Percentiles rank a stretch among this genome's conserved stretches.
phyloP scores from a whole-genome alignment of 2,113 vertebrate species.

The Myanophis thanlyinensis region DNA sequence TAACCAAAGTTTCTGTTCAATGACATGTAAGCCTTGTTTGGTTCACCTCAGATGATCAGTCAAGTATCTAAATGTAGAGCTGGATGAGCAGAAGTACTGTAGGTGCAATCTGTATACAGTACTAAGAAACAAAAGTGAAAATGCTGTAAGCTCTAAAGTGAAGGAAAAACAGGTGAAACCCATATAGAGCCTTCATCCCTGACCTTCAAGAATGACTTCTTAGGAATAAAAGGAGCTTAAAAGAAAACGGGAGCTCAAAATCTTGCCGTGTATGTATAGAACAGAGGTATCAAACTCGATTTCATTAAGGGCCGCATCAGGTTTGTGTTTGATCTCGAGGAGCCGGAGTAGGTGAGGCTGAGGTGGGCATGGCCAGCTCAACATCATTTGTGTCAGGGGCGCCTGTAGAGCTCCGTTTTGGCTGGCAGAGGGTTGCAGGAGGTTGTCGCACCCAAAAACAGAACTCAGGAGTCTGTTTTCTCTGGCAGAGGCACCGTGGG shows the following conservation, averaged over 20 bases:
- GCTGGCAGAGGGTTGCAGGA: no score
- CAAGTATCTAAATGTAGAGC: not conserved
- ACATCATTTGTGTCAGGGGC: no score
- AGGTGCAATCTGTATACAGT: not conserved
- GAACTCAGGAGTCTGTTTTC: no score
- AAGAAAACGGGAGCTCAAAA: not conserved
- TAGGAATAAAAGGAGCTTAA: not conserved
- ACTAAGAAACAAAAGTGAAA: not conserved
- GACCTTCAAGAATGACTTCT: not conserved
- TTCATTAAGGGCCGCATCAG: no score
- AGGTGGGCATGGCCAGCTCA: no score
- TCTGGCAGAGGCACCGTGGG: no score
- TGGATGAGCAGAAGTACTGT: not conserved
- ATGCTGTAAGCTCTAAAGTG: not conserved
- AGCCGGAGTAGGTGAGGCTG: no score
- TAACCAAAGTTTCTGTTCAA: not conserved
- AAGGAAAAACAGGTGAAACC: not conserved
- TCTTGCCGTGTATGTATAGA: no score
- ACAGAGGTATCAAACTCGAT: no score
- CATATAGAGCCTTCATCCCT: not conserved
- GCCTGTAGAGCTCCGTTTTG: no score
- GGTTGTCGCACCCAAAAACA: no score
- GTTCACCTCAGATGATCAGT: not conserved
- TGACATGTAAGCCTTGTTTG: not conserved
- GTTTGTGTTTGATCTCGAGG: no score